These are phyloP conservation scores for Tetraneura akinire DNA, from an alignment of 1,140 invertebrate species.

Conservation along the genomic window DNA sequence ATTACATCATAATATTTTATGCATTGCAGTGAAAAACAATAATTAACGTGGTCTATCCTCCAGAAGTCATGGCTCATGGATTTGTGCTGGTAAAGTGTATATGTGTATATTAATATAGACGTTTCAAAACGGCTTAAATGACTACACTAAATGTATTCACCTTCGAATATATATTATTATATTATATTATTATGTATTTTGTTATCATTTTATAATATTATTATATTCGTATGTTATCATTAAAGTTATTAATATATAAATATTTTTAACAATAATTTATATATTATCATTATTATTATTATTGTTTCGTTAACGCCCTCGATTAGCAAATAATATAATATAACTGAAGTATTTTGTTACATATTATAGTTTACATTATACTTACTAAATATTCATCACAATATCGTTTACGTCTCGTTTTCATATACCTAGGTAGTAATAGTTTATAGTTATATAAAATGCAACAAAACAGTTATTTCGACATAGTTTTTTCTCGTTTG, in stretches of 20 bases:
- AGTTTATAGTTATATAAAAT: not conserved
- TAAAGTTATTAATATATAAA: too few species aligned
- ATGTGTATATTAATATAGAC: too few species aligned
- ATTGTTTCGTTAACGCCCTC: constrained; percentile 1
- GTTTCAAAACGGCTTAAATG: constrained; percentile 9
- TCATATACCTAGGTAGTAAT: too few species aligned
- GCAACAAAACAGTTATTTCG: not conserved
- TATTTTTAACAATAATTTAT: not conserved
- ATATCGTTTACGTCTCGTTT: not conserved
- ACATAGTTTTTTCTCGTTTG: not conserved
- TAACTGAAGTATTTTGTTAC: not conserved
- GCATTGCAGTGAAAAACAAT: too few species aligned
- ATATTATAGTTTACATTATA: too few species aligned
- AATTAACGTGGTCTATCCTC: not conserved
- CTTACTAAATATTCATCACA: too few species aligned
- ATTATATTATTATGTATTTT: not conserved
- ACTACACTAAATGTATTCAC: constrained; percentile 1
- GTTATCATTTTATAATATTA: not conserved
- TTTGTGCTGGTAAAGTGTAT: too few species aligned
- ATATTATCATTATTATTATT: not conserved
- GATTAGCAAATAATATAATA: not conserved
- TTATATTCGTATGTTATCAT: too few species aligned
- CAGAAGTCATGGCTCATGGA: not conserved
- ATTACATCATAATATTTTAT: too few species aligned
- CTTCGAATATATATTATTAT: not conserved